These are phyloP conservation scores for Valencia hispanica DNA, from an alignment of 2,797 vertebrate species.

Conservation along the genomic window DNA sequence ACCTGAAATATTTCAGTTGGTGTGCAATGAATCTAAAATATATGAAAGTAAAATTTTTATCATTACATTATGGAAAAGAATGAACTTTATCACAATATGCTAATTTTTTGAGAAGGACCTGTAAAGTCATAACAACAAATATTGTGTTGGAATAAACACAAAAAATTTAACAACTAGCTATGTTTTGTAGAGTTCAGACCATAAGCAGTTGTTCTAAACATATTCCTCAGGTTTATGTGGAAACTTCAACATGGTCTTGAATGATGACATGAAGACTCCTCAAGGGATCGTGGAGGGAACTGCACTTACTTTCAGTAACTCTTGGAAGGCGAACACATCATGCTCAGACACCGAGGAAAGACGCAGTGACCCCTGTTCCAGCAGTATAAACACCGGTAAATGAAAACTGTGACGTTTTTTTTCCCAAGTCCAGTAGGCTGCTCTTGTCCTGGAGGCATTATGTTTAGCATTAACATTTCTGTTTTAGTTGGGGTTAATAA, in stretches of 20 bases:
- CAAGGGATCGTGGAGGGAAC: conserved; percentile 92
- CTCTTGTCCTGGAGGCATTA: neutral
- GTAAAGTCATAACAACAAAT: no score
- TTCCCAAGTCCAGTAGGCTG: neutral
- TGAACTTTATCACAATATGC: no score
- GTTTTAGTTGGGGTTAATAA: neutral
- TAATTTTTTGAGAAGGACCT: no score
- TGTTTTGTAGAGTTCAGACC: no score
- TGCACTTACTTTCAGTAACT: conserved; percentile 86
- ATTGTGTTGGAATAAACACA: no score
- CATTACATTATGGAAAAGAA: no score
- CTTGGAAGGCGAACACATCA: conserved; percentile 87
- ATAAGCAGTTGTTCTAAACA: neutral
- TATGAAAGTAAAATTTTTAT: no score
- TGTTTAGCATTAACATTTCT: neutral
- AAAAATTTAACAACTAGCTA: no score
- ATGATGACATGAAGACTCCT: conserved; percentile 88
- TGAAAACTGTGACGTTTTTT: no score
- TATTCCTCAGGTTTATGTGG: conserved; percentile 90
- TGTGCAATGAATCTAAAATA: no score
- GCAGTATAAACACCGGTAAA: conserved; percentile 90
- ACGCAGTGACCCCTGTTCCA: conserved; percentile 90
- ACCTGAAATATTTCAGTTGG: no score
- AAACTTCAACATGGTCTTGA: conserved; percentile 88
- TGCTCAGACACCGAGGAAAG: conserved; percentile 83